Evolutionary conservation across 2,888 invertebrate species (phyloP).

Genomic region (Pseudococcus longispinus): DNA sequence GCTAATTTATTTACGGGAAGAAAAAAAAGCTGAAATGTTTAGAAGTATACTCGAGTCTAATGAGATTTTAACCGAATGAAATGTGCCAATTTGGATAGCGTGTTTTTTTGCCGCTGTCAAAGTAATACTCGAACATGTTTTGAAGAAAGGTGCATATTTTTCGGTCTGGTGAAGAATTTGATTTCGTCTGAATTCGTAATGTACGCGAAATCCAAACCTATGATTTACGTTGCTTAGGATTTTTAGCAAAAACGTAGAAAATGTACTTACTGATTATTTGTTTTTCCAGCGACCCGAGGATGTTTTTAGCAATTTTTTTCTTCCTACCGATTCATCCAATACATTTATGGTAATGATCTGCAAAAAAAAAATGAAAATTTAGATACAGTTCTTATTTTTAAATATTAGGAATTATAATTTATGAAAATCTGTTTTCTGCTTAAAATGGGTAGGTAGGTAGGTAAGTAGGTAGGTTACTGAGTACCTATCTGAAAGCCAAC

Average conservation of each 20-base stretch:
- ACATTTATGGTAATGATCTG: slow-evolving; percentile 47
- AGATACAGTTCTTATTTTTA: not conserved
- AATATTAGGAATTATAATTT: no score
- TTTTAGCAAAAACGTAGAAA: no score
- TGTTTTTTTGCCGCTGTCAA: not conserved
- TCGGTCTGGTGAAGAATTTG: not conserved
- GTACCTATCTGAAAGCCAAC: no score
- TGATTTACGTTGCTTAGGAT: not conserved
- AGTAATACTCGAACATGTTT: not conserved
- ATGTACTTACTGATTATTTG: slow-evolving; percentile 19
- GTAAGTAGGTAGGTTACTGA: no score
- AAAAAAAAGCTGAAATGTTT: not conserved
- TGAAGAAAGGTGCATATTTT: not conserved
- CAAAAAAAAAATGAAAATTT: not conserved
- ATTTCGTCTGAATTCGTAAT: not conserved
- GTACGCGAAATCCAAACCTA: not conserved
- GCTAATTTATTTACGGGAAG: not conserved
- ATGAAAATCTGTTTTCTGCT: no score
- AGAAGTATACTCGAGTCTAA: not conserved
- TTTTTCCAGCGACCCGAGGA: not conserved
- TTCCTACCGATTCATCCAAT: slow-evolving; percentile 48
- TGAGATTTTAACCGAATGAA: not conserved
- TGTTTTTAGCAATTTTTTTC: not conserved
- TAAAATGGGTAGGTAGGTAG: no score
- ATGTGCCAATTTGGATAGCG: not conserved